Evolutionary conservation across 2,797 vertebrate genomes (phyloP).

Genomic region (Rousettus madagascariensis): DNA sequence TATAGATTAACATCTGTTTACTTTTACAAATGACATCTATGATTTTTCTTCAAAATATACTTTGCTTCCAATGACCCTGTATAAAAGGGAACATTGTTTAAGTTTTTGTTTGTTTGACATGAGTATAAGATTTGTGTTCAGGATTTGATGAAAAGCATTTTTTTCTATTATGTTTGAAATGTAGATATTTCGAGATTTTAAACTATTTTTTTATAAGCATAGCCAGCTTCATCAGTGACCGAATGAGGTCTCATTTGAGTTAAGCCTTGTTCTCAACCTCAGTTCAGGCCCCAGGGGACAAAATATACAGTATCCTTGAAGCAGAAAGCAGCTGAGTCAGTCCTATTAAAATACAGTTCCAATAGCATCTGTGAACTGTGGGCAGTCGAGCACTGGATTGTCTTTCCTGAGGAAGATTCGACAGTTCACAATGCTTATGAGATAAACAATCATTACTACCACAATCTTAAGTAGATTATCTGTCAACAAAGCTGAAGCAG

Average conservation of each 20-base stretch:
- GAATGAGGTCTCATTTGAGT: not conserved
- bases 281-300: not conserved
- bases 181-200: not conserved
- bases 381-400: not conserved
- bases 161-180: constrained; percentile 34
- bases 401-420: constrained; percentile 49
- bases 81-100: not conserved
- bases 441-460: constrained; percentile 34
- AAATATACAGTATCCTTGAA: constrained; percentile 14
- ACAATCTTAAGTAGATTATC: not conserved
- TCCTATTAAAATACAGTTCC: not conserved
- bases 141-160: not conserved
- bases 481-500: constrained; percentile 36
- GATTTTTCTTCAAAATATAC: not conserved
- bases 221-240: not conserved
- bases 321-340: constrained; percentile 2
- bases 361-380: not conserved
- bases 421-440: constrained; percentile 1
- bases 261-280: not conserved
- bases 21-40: not conserved
- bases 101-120: constrained; percentile 13
- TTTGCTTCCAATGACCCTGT: not conserved
- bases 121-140: not conserved
- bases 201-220: not conserved
- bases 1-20: not conserved